Evolutionary conservation across 2,888 invertebrate genomes (phyloP).

Genomic region (Cheilosia vernalis): DNA sequence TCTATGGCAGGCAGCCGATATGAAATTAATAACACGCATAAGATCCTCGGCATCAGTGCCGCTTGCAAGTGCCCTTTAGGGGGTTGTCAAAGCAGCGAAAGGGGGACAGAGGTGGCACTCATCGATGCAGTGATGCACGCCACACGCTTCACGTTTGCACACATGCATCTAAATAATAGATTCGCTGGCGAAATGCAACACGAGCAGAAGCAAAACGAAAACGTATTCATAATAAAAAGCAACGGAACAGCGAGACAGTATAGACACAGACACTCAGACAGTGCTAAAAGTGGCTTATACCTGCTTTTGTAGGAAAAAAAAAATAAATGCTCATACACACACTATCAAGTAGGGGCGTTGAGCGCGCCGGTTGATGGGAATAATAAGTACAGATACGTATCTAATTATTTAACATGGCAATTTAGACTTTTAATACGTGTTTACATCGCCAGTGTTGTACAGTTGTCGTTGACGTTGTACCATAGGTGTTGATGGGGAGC

Average conservation of each 20-base stretch:
- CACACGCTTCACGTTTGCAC: conserved; percentile 59
- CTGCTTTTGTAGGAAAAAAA: neutral
- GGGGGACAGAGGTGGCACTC: conserved; percentile 31
- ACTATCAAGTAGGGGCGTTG: conserved; percentile 23
- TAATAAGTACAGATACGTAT: conserved; percentile 56
- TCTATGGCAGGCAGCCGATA: conserved; percentile 32
- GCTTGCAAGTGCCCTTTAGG: conserved; percentile 20
- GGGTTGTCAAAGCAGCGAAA: neutral
- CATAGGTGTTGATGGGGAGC: neutral
- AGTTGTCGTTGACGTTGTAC: conserved; percentile 16
- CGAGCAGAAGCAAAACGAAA: conserved; percentile 21
- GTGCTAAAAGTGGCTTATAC: conserved; percentile 21
- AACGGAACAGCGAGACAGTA: conserved; percentile 35
- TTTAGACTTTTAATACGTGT: conserved; percentile 68
- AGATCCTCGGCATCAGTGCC: conserved; percentile 12
- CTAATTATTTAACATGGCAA: conserved; percentile 71
- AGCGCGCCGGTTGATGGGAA: conserved; percentile 50
- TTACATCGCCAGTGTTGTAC: conserved; percentile 54
- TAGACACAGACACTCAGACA: neutral
- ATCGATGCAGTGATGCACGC: conserved; percentile 69
- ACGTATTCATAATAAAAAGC: conserved; percentile 34
- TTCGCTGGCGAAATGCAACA: conserved; percentile 55
- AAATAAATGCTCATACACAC: conserved; percentile 6
- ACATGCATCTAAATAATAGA: conserved; percentile 57
- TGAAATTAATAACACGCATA: conserved; percentile 70